Percentiles rank a stretch among this genome's conserved stretches.
Evolutionary conservation across 2,888 invertebrate species (phyloP).

Genomic region (Pyrocoelia pectoralis): DNA sequence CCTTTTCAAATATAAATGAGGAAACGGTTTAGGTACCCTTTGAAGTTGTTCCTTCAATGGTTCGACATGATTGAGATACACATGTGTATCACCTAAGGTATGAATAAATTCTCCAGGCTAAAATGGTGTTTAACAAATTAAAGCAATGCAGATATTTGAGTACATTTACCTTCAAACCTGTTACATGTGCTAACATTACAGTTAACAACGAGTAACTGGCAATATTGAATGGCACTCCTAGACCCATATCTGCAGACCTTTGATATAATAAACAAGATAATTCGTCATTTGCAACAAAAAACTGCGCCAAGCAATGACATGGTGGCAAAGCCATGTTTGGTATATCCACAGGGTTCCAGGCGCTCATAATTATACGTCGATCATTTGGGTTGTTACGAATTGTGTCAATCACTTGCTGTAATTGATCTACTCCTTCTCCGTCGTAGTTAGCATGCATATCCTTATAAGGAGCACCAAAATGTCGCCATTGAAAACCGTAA

Average conservation of each 20-base stretch:
- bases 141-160: background rate
- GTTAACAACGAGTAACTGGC: slow-evolving; percentile 94
- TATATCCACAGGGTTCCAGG: slow-evolving; percentile 93
- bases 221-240: slow-evolving; percentile 97
- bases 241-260: slow-evolving; percentile 95
- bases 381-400: slow-evolving; percentile 84
- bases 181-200: slow-evolving; percentile 94
- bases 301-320: slow-evolving; percentile 94
- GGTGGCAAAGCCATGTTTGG: slow-evolving; percentile 94
- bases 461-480: slow-evolving; percentile 90
- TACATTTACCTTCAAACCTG: slow-evolving; percentile 75
- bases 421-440: slow-evolving; percentile 85
- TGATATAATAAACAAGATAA: slow-evolving; percentile 94
- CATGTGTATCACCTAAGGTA: slow-evolving; percentile 93
- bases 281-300: slow-evolving; percentile 84
- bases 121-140: slow-evolving; percentile 32
- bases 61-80: slow-evolving; percentile 89
- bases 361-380: slow-evolving; percentile 88
- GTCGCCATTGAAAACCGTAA: slow-evolving; percentile 98
- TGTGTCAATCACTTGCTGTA: slow-evolving; percentile 79
- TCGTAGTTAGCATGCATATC: slow-evolving; percentile 83
- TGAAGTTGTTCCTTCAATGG: slow-evolving; percentile 81
- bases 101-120: slow-evolving; percentile 93
- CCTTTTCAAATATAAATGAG: slow-evolving; percentile 78
- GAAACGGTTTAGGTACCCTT: slow-evolving; percentile 82